Percentiles rank a stretch among this genome's conserved stretches.
phyloP scores from a whole-genome alignment of 2,888 invertebrate species.

The Itoplectis maculator region DNA sequence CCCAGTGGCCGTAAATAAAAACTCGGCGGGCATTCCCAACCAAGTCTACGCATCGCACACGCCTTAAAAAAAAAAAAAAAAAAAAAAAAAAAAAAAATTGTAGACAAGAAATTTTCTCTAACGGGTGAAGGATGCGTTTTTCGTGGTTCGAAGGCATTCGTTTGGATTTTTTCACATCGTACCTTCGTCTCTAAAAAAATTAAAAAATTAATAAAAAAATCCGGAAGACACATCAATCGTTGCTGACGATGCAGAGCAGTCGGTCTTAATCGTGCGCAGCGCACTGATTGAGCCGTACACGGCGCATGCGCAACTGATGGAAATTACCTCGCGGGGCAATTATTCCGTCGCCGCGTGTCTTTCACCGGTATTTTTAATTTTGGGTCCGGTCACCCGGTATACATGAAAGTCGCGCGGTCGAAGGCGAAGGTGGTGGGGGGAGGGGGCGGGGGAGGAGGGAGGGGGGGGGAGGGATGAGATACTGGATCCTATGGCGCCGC shows the following conservation, averaged over 20 bases:
- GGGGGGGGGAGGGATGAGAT: conserved; percentile 82
- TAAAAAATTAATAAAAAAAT: too few species aligned
- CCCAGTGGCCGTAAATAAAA: conserved; percentile 84
- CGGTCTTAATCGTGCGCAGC: neutral
- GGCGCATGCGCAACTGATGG: too few species aligned
- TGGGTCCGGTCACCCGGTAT: conserved; percentile 75
- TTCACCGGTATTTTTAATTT: conserved; percentile 10
- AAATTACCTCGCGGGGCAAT: conserved; percentile 2
- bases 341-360: conserved; percentile 1
- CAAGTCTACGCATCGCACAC: conserved; percentile 75
- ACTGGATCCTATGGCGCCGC: conserved; percentile 83
- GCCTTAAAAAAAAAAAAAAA: conserved; percentile 79
- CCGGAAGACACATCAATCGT: neutral
- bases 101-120: conserved; percentile 82
- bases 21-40: conserved; percentile 82
- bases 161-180: too few species aligned
- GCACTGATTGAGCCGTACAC: conserved; percentile 24
- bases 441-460: too few species aligned
- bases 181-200: too few species aligned
- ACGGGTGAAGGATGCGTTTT: conserved; percentile 77
- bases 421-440: too few species aligned
- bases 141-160: too few species aligned
- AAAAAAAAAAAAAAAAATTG: conserved; percentile 79
- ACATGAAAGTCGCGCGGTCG: conserved; percentile 71
- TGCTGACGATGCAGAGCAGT: neutral